Evolutionary conservation across 92 coral and sea anemone species (phyloP).

Genomic region (Paramuricea clavata): DNA sequence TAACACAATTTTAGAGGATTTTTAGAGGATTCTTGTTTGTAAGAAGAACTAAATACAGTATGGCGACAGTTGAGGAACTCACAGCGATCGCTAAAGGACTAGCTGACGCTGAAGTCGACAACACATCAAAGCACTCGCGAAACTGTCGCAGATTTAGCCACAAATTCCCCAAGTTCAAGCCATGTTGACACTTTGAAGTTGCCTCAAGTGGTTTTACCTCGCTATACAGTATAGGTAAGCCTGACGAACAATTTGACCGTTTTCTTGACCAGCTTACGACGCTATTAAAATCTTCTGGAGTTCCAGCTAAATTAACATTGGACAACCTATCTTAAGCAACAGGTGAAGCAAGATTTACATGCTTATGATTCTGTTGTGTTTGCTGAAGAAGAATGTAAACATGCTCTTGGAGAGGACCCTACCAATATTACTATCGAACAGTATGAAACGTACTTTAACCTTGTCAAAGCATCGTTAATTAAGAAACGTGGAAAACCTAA

Average conservation of each 20-base stretch:
- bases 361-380: slow-evolving; percentile 23
- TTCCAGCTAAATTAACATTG: slow-evolving; percentile 14
- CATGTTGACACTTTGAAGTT: background rate
- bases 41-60: no score
- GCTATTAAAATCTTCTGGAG: slow-evolving; percentile 27
- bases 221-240: slow-evolving; percentile 13
- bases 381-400: slow-evolving; percentile 26
- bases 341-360: slow-evolving; percentile 12
- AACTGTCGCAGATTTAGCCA: background rate
- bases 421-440: background rate
- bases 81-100: background rate
- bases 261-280: slow-evolving; percentile 21
- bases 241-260: background rate
- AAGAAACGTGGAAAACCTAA: slow-evolving; percentile 27
- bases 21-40: no score
- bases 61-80: background rate
- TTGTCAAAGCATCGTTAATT: background rate
- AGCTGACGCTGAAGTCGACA: background rate
- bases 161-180: background rate
- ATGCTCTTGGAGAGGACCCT: slow-evolving; percentile 1
- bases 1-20: no score
- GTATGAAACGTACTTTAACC: slow-evolving; percentile 7
- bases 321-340: slow-evolving; percentile 35
- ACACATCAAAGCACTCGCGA: background rate
- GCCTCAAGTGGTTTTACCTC: slow-evolving; percentile 13